Percentiles rank a stretch among this genome's conserved stretches.
phyloP scores from a whole-genome alignment of 2,888 invertebrate species.

The Linyphia triangularis region DNA sequence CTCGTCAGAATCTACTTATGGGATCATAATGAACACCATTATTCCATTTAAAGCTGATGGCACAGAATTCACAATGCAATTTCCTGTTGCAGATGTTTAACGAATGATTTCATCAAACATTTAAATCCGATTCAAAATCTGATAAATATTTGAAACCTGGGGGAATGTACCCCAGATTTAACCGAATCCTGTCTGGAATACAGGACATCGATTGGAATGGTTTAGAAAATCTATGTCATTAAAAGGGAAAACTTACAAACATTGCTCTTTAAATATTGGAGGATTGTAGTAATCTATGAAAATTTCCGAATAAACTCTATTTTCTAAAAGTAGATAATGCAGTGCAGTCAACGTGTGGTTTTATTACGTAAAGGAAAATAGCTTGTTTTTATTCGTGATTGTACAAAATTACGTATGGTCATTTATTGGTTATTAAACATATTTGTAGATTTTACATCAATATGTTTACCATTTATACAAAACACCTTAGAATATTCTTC shows the following conservation, averaged over 20 bases:
- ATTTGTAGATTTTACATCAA: too few species aligned
- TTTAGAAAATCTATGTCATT: background rate
- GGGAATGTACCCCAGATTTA: constrained; percentile 10
- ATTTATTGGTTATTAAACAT: too few species aligned
- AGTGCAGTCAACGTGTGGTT: too few species aligned
- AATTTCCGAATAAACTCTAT: too few species aligned
- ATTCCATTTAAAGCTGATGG: background rate
- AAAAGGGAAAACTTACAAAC: background rate
- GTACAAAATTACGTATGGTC: too few species aligned
- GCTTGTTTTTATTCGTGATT: too few species aligned
- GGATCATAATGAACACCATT: constrained; percentile 13
- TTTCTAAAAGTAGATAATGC: too few species aligned
- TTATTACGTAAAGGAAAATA: too few species aligned
- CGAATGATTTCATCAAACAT: constrained; percentile 38
- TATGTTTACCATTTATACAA: too few species aligned
- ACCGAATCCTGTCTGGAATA: background rate
- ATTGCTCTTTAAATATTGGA: background rate
- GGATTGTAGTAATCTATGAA: too few species aligned
- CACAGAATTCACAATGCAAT: constrained; percentile 1
- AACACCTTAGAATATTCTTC: too few species aligned
- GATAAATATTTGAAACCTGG: constrained; percentile 33
- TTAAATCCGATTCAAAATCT: constrained; percentile 29
- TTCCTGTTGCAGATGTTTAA: constrained; percentile 8
- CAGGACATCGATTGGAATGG: background rate
- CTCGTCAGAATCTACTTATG: background rate